These are phyloP conservation scores for Leptatherina wallacei DNA, from an alignment of 2,797 vertebrate genomes.

Conservation along the genomic window DNA sequence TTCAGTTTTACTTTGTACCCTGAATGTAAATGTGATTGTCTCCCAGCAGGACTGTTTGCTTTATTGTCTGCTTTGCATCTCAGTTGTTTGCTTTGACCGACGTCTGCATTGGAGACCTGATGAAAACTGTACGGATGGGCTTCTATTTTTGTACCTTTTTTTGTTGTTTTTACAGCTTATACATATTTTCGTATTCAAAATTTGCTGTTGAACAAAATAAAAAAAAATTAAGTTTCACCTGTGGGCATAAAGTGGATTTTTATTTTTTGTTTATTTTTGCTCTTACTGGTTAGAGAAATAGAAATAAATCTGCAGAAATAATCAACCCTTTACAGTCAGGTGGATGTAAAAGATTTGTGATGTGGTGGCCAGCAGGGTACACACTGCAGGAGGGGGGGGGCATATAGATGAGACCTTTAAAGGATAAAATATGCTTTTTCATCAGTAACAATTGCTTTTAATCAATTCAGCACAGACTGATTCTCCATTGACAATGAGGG, in stretches of 20 bases:
- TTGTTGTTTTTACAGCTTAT: constrained; percentile 34
- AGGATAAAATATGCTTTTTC: too few relatives aligned
- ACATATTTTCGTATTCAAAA: constrained; percentile 67
- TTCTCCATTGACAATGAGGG: too few relatives aligned
- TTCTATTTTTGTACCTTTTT: constrained; percentile 52
- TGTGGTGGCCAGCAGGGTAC: too few relatives aligned
- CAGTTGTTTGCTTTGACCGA: constrained; percentile 23
- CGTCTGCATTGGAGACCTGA: constrained; percentile 7
- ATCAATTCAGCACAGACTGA: too few relatives aligned
- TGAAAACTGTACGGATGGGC: constrained; percentile 42
- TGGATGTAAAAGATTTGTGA: too few relatives aligned
- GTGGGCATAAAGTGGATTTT: neutral
- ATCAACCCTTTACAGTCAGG: too few relatives aligned
- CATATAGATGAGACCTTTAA: too few relatives aligned
- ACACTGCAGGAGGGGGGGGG: too few relatives aligned
- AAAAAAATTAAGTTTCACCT: neutral
- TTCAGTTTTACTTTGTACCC: constrained; percentile 20
- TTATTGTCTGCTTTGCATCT: constrained; percentile 8
- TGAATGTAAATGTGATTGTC: constrained; percentile 47
- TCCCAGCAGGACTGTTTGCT: neutral
- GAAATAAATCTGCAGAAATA: too few relatives aligned
- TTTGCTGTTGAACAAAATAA: constrained; percentile 49
- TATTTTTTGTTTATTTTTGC: too few relatives aligned
- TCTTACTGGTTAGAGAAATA: too few relatives aligned
- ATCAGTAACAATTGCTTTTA: too few relatives aligned